phyloP scores from a whole-genome alignment of 2,113 vertebrate genomes.

The Myanophis thanlyinensis region DNA sequence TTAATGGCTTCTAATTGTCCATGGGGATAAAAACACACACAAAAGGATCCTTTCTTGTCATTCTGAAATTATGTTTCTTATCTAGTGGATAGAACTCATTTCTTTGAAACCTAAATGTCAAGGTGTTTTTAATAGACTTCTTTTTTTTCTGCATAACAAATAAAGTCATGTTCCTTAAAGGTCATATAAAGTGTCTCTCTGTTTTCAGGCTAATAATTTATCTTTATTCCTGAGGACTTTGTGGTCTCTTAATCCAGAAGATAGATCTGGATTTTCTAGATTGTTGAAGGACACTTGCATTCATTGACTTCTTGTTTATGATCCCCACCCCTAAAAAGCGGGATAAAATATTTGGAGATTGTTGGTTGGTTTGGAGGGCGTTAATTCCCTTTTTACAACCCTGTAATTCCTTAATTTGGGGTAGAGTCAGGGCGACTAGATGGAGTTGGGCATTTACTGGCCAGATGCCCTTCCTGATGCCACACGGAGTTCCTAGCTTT shows the following conservation, averaged over 20 bases:
- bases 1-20: background rate
- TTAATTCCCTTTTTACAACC: background rate
- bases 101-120: slow-evolving; percentile 21
- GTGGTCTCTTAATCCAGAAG: background rate
- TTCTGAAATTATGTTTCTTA: background rate
- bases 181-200: background rate
- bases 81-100: background rate
- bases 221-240: background rate
- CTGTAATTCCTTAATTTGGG: background rate
- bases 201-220: background rate
- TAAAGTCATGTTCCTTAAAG: background rate
- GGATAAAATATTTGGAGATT: background rate
- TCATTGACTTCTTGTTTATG: background rate
- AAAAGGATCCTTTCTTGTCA: background rate
- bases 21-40: rapidly evolving
- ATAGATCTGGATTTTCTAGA: background rate
- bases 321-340: background rate
- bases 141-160: slow-evolving; percentile 12
- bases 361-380: background rate
- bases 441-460: background rate
- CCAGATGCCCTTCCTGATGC: background rate
- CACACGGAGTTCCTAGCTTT: no score
- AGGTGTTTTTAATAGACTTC: background rate
- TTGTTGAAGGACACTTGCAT: background rate
- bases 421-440: no score